These are phyloP conservation scores for Aphis gossypii DNA, from an alignment of 1,140 invertebrate species.

Conservation along the genomic window DNA sequence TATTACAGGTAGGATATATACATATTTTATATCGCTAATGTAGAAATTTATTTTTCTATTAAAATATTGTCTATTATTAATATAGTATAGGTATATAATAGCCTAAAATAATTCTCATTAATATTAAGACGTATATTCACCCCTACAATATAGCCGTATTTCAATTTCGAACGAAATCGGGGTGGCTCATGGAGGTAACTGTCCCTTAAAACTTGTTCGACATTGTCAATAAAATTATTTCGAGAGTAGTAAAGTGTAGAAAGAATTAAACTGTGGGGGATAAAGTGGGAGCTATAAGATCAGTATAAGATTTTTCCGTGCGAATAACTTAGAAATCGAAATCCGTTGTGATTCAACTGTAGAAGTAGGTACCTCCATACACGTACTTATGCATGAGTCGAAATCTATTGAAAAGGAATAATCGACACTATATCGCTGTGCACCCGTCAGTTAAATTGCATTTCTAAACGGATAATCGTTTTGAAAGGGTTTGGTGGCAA, in stretches of 20 bases:
- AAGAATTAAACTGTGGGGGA: slow-evolving; percentile 40
- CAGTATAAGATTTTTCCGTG: neutral
- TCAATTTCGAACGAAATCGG: slow-evolving; percentile 44
- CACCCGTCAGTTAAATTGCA: neutral
- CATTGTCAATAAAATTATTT: slow-evolving; percentile 37
- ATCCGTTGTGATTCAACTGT: neutral
- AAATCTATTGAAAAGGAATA: slow-evolving; percentile 15
- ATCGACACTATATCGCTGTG: neutral
- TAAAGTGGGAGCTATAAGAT: neutral
- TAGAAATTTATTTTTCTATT: too few species aligned
- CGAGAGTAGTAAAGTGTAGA: slow-evolving; percentile 39
- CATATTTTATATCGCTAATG: too few species aligned
- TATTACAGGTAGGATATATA: too few species aligned
- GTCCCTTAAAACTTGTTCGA: slow-evolving; percentile 42
- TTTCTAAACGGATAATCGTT: slow-evolving; percentile 12
- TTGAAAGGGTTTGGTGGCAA: neutral
- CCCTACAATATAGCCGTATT: slow-evolving; percentile 30
- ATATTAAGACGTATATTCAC: neutral
- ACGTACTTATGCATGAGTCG: neutral
- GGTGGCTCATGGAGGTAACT: slow-evolving; percentile 38
- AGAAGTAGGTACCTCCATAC: neutral
- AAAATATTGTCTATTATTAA: too few species aligned
- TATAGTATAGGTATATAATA: too few species aligned
- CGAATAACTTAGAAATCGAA: slow-evolving; percentile 26
- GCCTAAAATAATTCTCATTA: too few species aligned